A percentile compares a stretch with the other conserved stretches of the same genome.
Evolutionary conservation across 2,113 vertebrate species (phyloP).

Genomic region (Brienomyrus longianalis): DNA sequence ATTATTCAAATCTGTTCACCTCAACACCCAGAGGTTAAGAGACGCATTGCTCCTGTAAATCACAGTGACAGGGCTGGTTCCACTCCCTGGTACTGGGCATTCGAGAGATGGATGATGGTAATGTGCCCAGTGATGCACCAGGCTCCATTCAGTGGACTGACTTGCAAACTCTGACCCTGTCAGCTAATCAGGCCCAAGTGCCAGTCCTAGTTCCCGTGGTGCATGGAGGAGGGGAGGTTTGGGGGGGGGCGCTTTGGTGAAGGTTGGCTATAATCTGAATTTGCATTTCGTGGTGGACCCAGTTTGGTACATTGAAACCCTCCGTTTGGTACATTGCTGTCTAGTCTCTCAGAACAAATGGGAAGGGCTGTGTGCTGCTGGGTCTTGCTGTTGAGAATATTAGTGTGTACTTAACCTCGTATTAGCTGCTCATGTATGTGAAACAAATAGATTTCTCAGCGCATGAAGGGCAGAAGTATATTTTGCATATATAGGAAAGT

Average conservation of each 20-base stretch:
- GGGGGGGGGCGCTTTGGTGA: neutral
- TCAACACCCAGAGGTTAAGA: slow-evolving; percentile 4
- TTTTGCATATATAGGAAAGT: neutral
- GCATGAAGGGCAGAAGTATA: neutral
- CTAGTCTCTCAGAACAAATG: neutral
- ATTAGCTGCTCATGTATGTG: neutral
- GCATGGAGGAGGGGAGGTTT: too few species aligned
- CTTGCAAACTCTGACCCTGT: neutral
- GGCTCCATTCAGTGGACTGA: neutral
- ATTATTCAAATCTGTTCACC: neutral
- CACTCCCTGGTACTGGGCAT: neutral
- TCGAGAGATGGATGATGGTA: neutral
- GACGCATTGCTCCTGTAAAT: neutral
- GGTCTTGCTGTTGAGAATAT: neutral
- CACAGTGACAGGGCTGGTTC: neutral
- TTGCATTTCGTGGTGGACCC: neutral
- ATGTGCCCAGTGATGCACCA: neutral
- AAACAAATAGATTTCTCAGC: neutral
- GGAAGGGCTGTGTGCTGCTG: neutral
- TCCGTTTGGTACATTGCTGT: neutral
- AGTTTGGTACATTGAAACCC: too few species aligned
- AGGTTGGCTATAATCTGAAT: neutral
- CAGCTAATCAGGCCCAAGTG: neutral
- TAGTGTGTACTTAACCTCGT: neutral
- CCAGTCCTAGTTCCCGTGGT: neutral